phyloP scores from a whole-genome alignment of 1,140 invertebrate genomes.

The Lasioglossum baleicum region DNA sequence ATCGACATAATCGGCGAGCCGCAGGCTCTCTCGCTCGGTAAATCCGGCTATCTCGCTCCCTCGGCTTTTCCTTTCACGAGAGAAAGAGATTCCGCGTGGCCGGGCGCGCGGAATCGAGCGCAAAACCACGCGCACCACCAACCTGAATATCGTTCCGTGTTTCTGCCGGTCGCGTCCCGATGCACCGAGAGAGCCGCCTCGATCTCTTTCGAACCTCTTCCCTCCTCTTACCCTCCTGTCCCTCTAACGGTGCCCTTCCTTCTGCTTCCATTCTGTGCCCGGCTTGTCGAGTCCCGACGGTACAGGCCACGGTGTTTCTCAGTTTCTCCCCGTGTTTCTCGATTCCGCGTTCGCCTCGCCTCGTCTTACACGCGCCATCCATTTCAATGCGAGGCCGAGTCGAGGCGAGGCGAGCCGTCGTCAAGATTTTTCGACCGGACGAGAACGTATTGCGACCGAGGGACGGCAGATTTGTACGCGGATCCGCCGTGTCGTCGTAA shows the following conservation, averaged over 20 bases:
- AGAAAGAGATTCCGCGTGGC: slow-evolving; percentile 44
- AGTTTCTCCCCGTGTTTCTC: slow-evolving; percentile 35
- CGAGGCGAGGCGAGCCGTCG: slow-evolving; percentile 1
- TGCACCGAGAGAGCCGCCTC: background rate
- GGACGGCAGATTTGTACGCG: slow-evolving; percentile 23
- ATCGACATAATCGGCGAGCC: slow-evolving; percentile 75
- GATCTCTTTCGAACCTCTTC: background rate
- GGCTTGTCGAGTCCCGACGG: background rate
- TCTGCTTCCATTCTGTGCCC: background rate
- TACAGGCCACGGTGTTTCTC: background rate
- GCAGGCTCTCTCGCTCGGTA: slow-evolving; percentile 25
- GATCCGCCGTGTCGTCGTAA: slow-evolving; percentile 36
- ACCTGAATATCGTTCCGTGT: slow-evolving; percentile 14
- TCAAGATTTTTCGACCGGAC: slow-evolving; percentile 35
- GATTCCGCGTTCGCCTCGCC: slow-evolving; percentile 34
- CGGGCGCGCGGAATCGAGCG: slow-evolving; percentile 33
- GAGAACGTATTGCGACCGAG: slow-evolving; percentile 24
- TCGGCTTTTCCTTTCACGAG: slow-evolving; percentile 75
- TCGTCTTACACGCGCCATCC: slow-evolving; percentile 42
- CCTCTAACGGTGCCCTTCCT: background rate
- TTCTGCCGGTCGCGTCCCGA: slow-evolving; percentile 8
- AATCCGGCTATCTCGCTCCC: slow-evolving; percentile 66
- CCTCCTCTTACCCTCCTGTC: background rate
- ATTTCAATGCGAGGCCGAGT: slow-evolving; percentile 42
- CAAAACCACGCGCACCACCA: slow-evolving; percentile 14